These are phyloP conservation scores for Verasper variegatus DNA, from an alignment of 2,113 vertebrate genomes.

Conservation along the genomic window DNA sequence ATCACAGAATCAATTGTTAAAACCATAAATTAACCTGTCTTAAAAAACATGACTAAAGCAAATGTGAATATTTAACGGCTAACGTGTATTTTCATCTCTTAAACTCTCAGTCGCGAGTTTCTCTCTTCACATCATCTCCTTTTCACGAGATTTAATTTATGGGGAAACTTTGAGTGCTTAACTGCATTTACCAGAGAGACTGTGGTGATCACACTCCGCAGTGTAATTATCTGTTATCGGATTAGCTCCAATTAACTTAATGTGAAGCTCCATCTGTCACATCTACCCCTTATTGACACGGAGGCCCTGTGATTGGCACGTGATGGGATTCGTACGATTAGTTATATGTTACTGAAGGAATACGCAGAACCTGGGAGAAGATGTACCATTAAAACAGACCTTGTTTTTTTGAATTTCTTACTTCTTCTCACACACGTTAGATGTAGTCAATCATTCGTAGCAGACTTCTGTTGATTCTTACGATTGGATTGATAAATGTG, in stretches of 20 bases:
- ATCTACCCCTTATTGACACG: conserved; percentile 34
- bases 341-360: background rate
- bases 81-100: conserved; percentile 8
- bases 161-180: conserved; percentile 28
- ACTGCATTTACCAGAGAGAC: conserved; percentile 46
- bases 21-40: conserved; percentile 12
- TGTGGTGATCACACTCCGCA: conserved; percentile 34
- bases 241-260: conserved; percentile 50
- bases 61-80: conserved; percentile 13
- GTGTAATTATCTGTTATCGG: conserved; percentile 43
- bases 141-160: conserved; percentile 42
- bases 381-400: too few relatives aligned
- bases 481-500: too few relatives aligned
- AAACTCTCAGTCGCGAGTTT: conserved; percentile 5
- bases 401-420: too few relatives aligned
- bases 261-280: conserved; percentile 29
- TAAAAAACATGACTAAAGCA: conserved; percentile 1
- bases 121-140: conserved; percentile 20
- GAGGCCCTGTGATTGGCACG: conserved; percentile 1
- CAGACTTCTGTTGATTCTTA: too few relatives aligned
- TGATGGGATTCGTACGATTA: conserved; percentile 2
- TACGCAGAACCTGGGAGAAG: too few relatives aligned
- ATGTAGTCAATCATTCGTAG: too few relatives aligned
- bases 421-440: too few relatives aligned
- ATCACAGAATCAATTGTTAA: background rate